A percentile compares a stretch with the other conserved stretches of the same genome.
Conservation (phyloP, 1,140 invertebrate genomes). For the Druon quercuslanigerum region DNA sequence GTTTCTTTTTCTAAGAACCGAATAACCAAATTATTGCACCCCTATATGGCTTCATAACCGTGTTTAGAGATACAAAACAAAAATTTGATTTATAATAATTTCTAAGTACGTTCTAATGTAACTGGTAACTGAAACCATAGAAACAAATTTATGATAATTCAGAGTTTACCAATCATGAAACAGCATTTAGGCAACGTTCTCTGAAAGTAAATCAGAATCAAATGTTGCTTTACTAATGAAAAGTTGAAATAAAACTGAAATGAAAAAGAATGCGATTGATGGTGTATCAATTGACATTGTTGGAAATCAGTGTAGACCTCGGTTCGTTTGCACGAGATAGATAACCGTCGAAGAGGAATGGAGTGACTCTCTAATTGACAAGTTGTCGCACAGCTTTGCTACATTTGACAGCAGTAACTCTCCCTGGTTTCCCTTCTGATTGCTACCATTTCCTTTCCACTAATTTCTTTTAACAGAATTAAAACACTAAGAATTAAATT, state of each 20-base stretch:
- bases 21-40: too few relatives aligned
- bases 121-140: too few relatives aligned
- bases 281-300: conserved; percentile 14
- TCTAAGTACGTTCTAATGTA: too few relatives aligned
- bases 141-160: too few relatives aligned
- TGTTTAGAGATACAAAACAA: too few relatives aligned
- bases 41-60: too few relatives aligned
- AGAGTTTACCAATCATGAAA: conserved; percentile 18
- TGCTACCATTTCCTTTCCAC: background rate
- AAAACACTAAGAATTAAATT: too few relatives aligned
- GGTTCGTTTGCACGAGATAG: conserved; percentile 36
- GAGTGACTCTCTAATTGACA: conserved; percentile 46
- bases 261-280: conserved; percentile 1
- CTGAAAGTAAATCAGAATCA: background rate
- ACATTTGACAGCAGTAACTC: conserved; percentile 30
- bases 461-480: background rate
- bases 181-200: conserved; percentile 18
- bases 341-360: conserved; percentile 40
- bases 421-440: conserved; percentile 2
- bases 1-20: too few relatives aligned
- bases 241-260: background rate
- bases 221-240: conserved; percentile 9
- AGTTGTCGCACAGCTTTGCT: conserved; percentile 34
- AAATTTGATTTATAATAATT: too few relatives aligned
- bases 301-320: background rate